Evolutionary conservation across 2,113 vertebrate genomes (phyloP).

Genomic region (Aegypius monachus): DNA sequence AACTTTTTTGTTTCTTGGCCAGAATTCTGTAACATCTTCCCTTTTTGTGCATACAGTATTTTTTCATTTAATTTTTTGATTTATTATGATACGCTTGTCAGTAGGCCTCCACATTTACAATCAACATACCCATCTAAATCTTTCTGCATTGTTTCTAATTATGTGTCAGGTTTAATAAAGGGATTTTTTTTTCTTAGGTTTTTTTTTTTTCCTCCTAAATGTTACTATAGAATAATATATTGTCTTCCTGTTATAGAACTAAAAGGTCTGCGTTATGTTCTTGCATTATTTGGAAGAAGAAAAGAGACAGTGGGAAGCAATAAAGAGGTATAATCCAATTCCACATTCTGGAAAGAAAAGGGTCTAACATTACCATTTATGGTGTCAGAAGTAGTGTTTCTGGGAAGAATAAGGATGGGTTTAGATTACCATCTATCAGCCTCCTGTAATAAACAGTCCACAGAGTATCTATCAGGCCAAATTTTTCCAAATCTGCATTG

Average conservation of each 20-base stretch:
- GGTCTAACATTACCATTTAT: neutral
- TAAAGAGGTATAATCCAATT: neutral
- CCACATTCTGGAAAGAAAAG: neutral
- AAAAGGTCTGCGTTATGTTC: neutral
- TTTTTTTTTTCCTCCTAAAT: neutral
- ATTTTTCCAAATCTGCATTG: neutral
- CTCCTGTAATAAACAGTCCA: neutral
- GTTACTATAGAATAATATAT: neutral
- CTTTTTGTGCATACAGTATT: neutral
- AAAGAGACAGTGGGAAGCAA: neutral
- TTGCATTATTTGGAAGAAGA: neutral
- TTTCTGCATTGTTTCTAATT: neutral
- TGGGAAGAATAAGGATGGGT: neutral
- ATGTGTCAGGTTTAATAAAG: neutral
- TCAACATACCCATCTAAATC: neutral
- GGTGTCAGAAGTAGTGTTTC: neutral
- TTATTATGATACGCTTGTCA: no score
- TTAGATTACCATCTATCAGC: neutral
- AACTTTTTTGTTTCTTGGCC: neutral
- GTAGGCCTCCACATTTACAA: neutral
- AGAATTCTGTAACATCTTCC: slow-evolving; percentile 29
- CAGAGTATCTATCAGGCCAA: neutral
- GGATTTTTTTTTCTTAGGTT: neutral
- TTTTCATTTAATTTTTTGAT: slow-evolving; percentile 38
- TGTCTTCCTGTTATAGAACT: neutral